Evolutionary conservation across 2,797 vertebrate genomes (phyloP).

Genomic region (Coracias cyanogaster): DNA sequence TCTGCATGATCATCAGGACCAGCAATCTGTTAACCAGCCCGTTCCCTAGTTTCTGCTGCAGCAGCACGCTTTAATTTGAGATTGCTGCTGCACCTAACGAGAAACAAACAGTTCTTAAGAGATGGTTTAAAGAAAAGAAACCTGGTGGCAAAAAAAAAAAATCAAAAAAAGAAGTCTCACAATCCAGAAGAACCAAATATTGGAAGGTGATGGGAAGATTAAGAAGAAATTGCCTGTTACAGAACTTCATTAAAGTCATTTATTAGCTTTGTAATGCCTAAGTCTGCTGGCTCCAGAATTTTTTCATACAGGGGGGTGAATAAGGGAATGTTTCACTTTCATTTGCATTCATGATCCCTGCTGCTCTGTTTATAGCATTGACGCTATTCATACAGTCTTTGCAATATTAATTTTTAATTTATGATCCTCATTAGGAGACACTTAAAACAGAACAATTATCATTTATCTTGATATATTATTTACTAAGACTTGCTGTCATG

Average conservation of each 20-base stretch:
- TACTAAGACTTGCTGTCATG: constrained; percentile 94
- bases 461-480: constrained; percentile 99
- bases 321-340: constrained; percentile 77
- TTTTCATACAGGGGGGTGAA: constrained; percentile 43
- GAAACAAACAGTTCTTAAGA: constrained; percentile 1
- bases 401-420: constrained; percentile 96
- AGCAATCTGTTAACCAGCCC: constrained; percentile 37
- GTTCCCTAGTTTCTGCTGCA: constrained; percentile 14
- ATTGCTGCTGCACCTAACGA: not conserved
- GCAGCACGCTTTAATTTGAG: constrained; percentile 47
- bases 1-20: not conserved
- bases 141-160: not conserved
- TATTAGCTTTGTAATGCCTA: constrained; percentile 67
- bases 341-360: constrained; percentile 83
- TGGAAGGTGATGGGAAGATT: constrained; percentile 48
- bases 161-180: not conserved
- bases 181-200: constrained; percentile 15
- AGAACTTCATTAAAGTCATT: constrained; percentile 71
- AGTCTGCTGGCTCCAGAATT: constrained; percentile 68
- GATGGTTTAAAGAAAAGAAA: not conserved
- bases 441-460: constrained; percentile 97
- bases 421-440: constrained; percentile 96
- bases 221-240: constrained; percentile 59
- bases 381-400: constrained; percentile 91
- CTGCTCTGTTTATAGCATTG: constrained; percentile 86